Evolutionary conservation across 2,888 invertebrate species (phyloP), one percentile per base, ranked within the genome.

Genomic region (Euproctis similis): DNA sequence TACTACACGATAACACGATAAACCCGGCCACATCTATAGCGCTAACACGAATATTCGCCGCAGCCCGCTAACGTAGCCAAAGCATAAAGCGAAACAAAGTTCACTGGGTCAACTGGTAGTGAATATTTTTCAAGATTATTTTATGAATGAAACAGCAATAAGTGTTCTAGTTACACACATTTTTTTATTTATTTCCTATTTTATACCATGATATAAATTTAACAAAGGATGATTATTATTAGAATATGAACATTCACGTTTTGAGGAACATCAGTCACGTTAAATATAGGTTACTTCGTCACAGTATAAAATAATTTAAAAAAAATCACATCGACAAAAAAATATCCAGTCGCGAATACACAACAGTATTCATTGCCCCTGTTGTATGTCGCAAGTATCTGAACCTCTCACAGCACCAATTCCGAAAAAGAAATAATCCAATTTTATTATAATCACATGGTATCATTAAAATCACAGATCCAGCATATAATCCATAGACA

Each of bases 401-500:
- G 75, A 77, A 71, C 57, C 66, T n/a, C n/a, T 74, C 78, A 78
- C 80, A 81, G 81, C 81, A 81, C 80, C 81, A 78, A 62, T 71
- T 66, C 55, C 59, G 54, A 59, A 53, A 53, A 53, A 61, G 53
- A 59, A 61, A 59, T 63, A 59, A 57, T 63, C 50, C 46, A 52
- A 42, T 49, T 55, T 22, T 54, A 48, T 50, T n/a, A 44, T 48
- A 36, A 49, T 42, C 4, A 14, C 6, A 14, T 6, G 6, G 6
- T 34, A 30, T 31, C 35, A 31, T 28, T 31, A 29, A n/a, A n/a
- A n/a, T n/a, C n/a, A n/a, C n/a, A n/a, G n/a, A n/a, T n/a, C n/a
- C n/a, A n/a, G n/a, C n/a, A n/a, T n/a, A n/a, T n/a, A n/a, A n/a
- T n/a, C n/a, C n/a, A n/a, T n/a, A n/a, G n/a, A n/a, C n/a, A n/a